These are phyloP conservation scores for Tiliacea aurago DNA, from an alignment of 2,888 invertebrate species.

Conservation along the genomic window DNA sequence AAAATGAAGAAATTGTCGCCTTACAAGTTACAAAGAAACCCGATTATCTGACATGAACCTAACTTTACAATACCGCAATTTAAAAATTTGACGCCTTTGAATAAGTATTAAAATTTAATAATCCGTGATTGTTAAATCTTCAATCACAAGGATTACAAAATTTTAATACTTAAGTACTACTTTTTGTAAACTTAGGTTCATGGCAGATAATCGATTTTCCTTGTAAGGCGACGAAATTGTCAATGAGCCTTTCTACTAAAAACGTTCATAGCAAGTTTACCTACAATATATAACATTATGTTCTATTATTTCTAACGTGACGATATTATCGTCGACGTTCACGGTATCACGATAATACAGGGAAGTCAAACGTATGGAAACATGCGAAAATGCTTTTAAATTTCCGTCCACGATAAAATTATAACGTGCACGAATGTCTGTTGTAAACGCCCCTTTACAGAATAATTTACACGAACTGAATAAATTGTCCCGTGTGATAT, in stretches of 20 bases:
- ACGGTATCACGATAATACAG: not conserved
- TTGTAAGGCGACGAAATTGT: not conserved
- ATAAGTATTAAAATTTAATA: too few species aligned
- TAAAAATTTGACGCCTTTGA: too few species aligned
- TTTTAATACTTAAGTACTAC: too few species aligned
- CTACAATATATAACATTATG: not conserved
- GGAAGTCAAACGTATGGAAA: not conserved
- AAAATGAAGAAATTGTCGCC: not conserved
- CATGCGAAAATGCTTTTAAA: not conserved
- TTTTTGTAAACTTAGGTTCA: too few species aligned
- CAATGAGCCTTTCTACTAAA: not conserved
- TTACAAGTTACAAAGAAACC: too few species aligned
- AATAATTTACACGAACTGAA: conserved; percentile 60
- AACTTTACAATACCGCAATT: too few species aligned
- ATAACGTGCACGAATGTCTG: not conserved
- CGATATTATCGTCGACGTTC: not conserved
- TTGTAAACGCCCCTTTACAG: conserved; percentile 50
- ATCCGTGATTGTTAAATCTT: too few species aligned
- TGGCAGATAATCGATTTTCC: too few species aligned
- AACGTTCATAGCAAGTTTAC: not conserved
- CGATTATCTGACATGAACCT: too few species aligned
- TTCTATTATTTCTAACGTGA: not conserved
- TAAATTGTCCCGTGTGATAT: conserved; percentile 63
- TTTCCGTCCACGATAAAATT: not conserved
- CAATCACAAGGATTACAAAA: too few species aligned